Percentiles rank a stretch among this genome's conserved stretches.
phyloP scores from a whole-genome alignment of 2,888 invertebrate genomes.

The Harpalus rubripes region DNA sequence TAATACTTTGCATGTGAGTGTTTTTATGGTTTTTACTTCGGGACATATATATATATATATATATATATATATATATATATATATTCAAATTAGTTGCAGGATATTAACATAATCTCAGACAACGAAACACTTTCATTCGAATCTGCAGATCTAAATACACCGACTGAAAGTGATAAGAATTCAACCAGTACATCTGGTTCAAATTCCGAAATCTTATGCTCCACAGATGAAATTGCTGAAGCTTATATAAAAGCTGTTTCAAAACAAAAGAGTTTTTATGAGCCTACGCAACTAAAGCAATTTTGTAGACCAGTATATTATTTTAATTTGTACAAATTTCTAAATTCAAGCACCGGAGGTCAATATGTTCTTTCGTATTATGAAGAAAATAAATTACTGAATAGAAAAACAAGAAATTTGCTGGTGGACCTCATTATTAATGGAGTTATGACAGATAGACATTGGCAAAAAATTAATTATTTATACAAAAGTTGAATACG shows the following conservation, averaged over 20 bases:
- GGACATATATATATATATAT: conserved; percentile 65
- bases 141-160: background rate
- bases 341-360: no score
- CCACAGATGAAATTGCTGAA: conserved; percentile 1
- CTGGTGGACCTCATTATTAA: conserved; percentile 5
- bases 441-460: conserved; percentile 21
- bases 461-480: conserved; percentile 8
- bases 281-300: conserved; percentile 10
- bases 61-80: no score
- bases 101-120: background rate
- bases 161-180: background rate
- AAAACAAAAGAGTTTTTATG: conserved; percentile 1
- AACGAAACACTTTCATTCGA: conserved; percentile 1
- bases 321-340: conserved; percentile 16
- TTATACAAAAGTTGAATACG: no score
- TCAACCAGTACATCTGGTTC: background rate
- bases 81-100: no score
- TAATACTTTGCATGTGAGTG: no score
- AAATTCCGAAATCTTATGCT: background rate
- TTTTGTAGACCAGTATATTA: conserved; percentile 7
- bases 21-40: no score
- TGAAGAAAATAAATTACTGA: conserved; percentile 8
- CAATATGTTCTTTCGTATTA: conserved; percentile 25
- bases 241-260: background rate
- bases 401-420: conserved; percentile 25